Conservation (phyloP, 2,797 vertebrate species). For the Odontamblyopus rebecca region DNA sequence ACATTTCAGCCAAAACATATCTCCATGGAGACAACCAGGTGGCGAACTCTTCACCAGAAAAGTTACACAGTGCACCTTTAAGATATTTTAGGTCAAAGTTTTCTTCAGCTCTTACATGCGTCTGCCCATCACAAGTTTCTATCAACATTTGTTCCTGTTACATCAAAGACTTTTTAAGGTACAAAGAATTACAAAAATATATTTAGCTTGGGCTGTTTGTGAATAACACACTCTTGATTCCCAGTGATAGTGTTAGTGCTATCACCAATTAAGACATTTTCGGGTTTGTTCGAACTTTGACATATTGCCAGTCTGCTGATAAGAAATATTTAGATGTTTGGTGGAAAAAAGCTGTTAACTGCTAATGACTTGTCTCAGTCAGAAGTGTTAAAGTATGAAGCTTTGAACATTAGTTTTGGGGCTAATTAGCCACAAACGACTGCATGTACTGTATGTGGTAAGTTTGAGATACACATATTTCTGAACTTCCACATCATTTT, state of each 20-base stretch:
- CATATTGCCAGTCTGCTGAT: constrained; percentile 4
- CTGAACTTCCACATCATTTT: not conserved
- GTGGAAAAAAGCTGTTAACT: constrained; percentile 22
- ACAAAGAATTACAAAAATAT: not conserved
- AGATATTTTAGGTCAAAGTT: not conserved
- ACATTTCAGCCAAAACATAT: too few relatives aligned
- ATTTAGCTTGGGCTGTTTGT: not conserved
- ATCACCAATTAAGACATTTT: not conserved
- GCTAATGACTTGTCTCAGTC: constrained; percentile 30
- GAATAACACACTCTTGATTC: not conserved
- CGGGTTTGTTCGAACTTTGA: constrained; percentile 17
- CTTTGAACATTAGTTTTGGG: constrained; percentile 5
- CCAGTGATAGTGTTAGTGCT: not conserved
- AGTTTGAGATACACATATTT: not conserved
- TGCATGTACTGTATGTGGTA: not conserved
- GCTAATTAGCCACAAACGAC: not conserved
- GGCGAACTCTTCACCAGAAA: too few relatives aligned
- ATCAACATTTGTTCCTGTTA: too few relatives aligned
- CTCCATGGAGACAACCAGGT: too few relatives aligned
- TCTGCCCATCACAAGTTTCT: too few relatives aligned
- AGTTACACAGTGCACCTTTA: not conserved
- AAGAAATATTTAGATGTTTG: not conserved
- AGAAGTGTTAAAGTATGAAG: constrained; percentile 21
- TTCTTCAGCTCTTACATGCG: too few relatives aligned
- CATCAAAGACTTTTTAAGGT: not conserved